These are phyloP conservation scores for Sebastes minor DNA, from an alignment of 2,797 vertebrate genomes.

Conservation along the genomic window DNA sequence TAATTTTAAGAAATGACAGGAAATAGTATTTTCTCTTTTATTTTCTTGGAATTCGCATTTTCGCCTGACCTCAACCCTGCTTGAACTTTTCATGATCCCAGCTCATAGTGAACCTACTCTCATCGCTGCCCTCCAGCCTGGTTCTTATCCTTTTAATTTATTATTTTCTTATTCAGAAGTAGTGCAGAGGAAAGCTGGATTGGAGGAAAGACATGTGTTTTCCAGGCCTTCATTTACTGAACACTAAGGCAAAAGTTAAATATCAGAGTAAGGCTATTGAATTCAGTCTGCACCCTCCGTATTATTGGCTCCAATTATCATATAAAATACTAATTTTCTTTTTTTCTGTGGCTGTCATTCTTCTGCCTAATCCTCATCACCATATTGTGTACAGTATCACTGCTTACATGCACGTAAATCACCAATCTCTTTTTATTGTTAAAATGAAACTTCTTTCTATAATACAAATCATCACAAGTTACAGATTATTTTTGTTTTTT, in stretches of 20 bases:
- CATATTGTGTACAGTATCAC: neutral
- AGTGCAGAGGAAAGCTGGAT: neutral
- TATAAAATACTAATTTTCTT: too few species aligned
- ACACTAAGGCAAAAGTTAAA: neutral
- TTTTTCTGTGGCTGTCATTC: neutral
- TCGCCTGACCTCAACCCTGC: neutral
- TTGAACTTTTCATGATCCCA: conserved; percentile 1
- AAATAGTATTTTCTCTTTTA: conserved; percentile 41
- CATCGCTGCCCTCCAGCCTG: neutral
- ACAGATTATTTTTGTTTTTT: neutral
- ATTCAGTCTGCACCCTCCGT: neutral
- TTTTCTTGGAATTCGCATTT: conserved; percentile 42
- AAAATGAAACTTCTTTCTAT: neutral
- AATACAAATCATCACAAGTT: fast-evolving
- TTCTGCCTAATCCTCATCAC: neutral
- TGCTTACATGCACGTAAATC: neutral
- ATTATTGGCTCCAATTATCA: neutral
- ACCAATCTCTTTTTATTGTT: neutral
- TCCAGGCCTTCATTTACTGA: neutral
- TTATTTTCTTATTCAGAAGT: neutral
- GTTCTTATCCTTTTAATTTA: conserved; percentile 16
- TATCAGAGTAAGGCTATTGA: neutral
- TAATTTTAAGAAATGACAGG: conserved; percentile 42
- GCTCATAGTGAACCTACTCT: neutral
- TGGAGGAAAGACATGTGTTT: neutral